Evolutionary conservation across 1,140 invertebrate genomes (phyloP), one percentile per base, ranked within the genome.

Genomic region (Drosophila pectinifera): DNA sequence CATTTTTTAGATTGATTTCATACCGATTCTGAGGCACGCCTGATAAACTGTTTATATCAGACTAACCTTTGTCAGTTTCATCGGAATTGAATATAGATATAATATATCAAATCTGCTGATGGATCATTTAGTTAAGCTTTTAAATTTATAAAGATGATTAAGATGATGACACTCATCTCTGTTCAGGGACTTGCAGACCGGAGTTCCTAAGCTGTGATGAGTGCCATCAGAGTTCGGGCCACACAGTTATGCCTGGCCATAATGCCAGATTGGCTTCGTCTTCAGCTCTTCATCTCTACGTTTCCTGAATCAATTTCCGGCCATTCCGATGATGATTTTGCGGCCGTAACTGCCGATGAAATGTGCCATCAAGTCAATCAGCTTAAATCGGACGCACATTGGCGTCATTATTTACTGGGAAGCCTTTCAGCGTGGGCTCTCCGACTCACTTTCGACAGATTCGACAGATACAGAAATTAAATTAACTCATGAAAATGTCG

Each of bases 381-480:
- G 67, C 65, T 79, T 83, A 62, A 89, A 80, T 73, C 76, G 55
- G 63, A 49, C 39, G 48, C 43, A 43, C 61, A 62, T 74, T 80
- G 49, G 45, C 18, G 22, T 48, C 62, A 61, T 69, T 69, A 51
- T 78, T 76, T 55, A 68, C 38, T 36, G 57, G 26, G 20, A 59
- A 41, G 49, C 53, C 14, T 5, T 67, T 53, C 14, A 38, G 48
- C 31, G 48, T 46, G 41, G 48, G 24, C 3, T 14, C 11, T 22
- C 28, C 34, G 39, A 18, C 38, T 36, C 16, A 16, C 2, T 41
- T 22, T 20, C 31, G 26, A 20, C 18, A 45, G 42, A 57, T 68
- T 65, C 61, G 82, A 74, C 78, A 74, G 64, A 49, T 59, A 28
- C 70, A 68, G 36, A 76, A 75, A 88, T 86, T 76, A 83, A 86